A percentile compares a stretch with the other conserved stretches of the same genome.
Evolutionary conservation across 2,888 invertebrate species (phyloP).

Genomic region (Drosophila mercatorum): DNA sequence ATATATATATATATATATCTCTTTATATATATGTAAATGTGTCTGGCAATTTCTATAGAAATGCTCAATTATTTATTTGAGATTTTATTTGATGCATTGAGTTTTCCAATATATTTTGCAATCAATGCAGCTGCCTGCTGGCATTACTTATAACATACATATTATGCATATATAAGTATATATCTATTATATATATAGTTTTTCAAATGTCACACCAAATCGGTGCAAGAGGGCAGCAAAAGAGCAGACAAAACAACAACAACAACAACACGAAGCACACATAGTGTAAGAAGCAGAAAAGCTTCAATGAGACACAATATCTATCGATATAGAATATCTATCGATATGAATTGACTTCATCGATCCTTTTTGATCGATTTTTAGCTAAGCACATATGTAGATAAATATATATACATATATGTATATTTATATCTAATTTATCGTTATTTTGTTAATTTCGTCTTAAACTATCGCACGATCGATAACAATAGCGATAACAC

Average conservation of each 20-base stretch:
- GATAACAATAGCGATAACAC: constrained; percentile 8
- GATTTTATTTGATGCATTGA: background rate
- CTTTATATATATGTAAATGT: background rate
- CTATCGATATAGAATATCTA: background rate
- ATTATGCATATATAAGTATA: background rate
- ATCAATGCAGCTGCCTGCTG: background rate
- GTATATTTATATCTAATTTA: background rate
- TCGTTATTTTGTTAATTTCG: constrained; percentile 27
- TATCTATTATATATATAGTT: background rate
- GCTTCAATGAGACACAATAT: constrained; percentile 10
- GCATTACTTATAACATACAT: constrained; percentile 1
- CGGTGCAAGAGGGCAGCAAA: background rate
- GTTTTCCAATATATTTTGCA: constrained; percentile 8
- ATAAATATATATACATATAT: background rate
- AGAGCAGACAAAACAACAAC: background rate
- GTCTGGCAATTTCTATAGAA: constrained; percentile 5
- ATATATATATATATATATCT: background rate
- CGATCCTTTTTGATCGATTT: constrained; percentile 13
- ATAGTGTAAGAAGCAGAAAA: background rate
- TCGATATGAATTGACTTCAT: background rate
- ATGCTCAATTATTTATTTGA: background rate
- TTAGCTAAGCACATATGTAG: background rate
- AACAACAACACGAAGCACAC: background rate
- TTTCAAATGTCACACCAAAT: constrained; percentile 19
- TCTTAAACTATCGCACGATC: background rate